Evolutionary conservation across 92 coral and sea anemone species (phyloP).

Genomic region (Galaxea fascicularis): DNA sequence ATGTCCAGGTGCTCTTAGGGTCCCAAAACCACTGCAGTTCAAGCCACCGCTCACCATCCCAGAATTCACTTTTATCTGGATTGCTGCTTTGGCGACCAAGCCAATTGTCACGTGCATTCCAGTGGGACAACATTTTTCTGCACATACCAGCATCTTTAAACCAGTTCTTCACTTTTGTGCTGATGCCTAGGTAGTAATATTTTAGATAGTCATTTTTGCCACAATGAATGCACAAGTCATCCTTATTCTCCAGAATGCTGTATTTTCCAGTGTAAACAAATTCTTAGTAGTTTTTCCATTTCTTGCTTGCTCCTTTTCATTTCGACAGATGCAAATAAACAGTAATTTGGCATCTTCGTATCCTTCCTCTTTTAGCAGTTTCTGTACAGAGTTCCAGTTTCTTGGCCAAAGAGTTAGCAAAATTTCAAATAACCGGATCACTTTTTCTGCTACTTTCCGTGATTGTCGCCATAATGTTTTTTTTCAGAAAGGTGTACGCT

Average conservation of each 20-base stretch:
- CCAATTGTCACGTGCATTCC: slow-evolving; percentile 70
- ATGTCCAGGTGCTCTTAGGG: slow-evolving; percentile 34
- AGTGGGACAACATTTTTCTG: slow-evolving; percentile 65
- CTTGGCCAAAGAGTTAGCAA: slow-evolving; percentile 53
- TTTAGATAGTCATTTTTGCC: slow-evolving; percentile 34
- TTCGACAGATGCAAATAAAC: slow-evolving; percentile 48
- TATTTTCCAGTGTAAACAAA: slow-evolving; percentile 67
- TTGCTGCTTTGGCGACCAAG: slow-evolving; percentile 15
- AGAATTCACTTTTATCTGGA: background rate
- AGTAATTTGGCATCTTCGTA: slow-evolving; percentile 51
- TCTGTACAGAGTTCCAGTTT: slow-evolving; percentile 26
- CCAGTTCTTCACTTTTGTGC: slow-evolving; percentile 61
- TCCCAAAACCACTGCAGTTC: slow-evolving; percentile 33
- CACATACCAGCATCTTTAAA: slow-evolving; percentile 19
- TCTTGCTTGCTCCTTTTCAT: slow-evolving; percentile 27
- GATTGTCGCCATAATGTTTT: too few species aligned
- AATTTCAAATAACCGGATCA: too few species aligned
- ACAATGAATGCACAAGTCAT: slow-evolving; percentile 63
- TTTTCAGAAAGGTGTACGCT: too few species aligned
- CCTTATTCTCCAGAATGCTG: slow-evolving; percentile 62
- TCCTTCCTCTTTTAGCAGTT: slow-evolving; percentile 49
- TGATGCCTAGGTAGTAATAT: slow-evolving; percentile 52
- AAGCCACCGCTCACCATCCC: slow-evolving; percentile 34
- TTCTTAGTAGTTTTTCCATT: slow-evolving; percentile 30
- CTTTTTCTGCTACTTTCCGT: too few species aligned